phyloP scores from a whole-genome alignment of 2,797 vertebrate genomes.

The Poecilia velifera region DNA sequence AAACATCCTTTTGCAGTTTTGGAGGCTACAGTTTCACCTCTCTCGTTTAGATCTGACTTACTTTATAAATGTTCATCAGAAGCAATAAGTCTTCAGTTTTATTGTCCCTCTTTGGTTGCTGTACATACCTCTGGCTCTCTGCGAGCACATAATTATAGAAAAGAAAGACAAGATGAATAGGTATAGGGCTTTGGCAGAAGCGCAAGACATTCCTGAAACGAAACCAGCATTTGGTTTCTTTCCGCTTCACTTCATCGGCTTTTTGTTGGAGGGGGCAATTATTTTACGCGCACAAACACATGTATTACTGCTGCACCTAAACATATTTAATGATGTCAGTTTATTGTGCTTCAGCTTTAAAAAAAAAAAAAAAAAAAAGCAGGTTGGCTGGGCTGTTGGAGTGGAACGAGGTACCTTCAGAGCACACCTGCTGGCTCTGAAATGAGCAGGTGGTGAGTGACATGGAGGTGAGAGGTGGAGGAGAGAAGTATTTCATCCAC shows the following conservation, averaged over 20 bases:
- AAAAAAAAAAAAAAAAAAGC: neutral
- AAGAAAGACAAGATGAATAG: conserved; percentile 46
- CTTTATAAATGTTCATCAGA: conserved; percentile 25
- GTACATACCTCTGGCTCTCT: conserved; percentile 58
- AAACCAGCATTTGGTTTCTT: conserved; percentile 62
- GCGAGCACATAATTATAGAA: conserved; percentile 63
- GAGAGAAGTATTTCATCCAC: conserved; percentile 34
- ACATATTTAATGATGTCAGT: conserved; percentile 22
- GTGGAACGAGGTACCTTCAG: conserved; percentile 40
- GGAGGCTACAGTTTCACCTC: conserved; percentile 19
- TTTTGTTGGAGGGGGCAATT: conserved; percentile 13
- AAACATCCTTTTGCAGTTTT: conserved; percentile 17
- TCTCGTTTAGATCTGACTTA: conserved; percentile 7
- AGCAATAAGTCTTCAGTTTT: conserved; percentile 38
- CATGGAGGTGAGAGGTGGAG: conserved; percentile 45
- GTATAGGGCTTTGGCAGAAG: conserved; percentile 64
- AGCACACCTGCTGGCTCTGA: conserved; percentile 73
- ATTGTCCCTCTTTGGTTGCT: conserved; percentile 38
- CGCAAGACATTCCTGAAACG: conserved; percentile 60
- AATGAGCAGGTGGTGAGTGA: conserved; percentile 82
- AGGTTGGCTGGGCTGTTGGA: conserved; percentile 14
- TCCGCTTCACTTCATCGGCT: conserved; percentile 51
- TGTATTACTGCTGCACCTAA: conserved; percentile 24
- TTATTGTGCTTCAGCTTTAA: conserved; percentile 24
- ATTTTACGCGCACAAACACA: conserved; percentile 27